Evolutionary conservation across 2,797 vertebrate genomes (phyloP).

Genomic region (Sphenodon punctatus): DNA sequence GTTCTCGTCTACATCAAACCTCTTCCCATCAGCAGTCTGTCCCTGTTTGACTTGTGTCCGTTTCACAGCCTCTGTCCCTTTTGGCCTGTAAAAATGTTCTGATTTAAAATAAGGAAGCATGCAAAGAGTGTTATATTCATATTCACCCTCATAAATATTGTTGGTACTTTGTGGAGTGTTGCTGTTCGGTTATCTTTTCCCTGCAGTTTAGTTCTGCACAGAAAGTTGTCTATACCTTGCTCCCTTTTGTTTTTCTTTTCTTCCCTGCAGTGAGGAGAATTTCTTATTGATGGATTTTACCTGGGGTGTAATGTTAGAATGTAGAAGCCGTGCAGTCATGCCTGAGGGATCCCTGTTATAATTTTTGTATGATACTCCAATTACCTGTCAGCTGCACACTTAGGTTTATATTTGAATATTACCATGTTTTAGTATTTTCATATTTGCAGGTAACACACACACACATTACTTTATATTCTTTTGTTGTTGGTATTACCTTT

Average conservation of each 20-base stretch:
- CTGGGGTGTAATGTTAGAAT: too few relatives aligned
- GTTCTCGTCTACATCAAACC: slow-evolving; percentile 3
- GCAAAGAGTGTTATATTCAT: neutral
- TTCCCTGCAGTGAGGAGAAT: too few relatives aligned
- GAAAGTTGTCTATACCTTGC: too few relatives aligned
- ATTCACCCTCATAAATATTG: neutral
- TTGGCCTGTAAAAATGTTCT: slow-evolving; percentile 43
- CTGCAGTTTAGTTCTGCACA: accelerated
- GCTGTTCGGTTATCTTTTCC: neutral
- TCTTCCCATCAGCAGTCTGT: slow-evolving; percentile 24
- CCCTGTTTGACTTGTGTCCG: slow-evolving; percentile 15
- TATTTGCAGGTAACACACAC: slow-evolving; percentile 25
- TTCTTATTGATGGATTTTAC: too few relatives aligned
- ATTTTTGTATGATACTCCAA: neutral
- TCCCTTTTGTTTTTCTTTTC: too few relatives aligned
- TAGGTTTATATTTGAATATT: neutral
- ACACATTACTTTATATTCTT: neutral
- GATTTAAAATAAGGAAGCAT: slow-evolving; percentile 17
- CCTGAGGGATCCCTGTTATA: too few relatives aligned
- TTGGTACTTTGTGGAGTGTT: neutral
- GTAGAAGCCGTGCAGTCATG: too few relatives aligned
- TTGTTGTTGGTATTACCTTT: slow-evolving; percentile 14
- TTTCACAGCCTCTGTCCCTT: neutral
- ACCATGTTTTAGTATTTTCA: neutral
- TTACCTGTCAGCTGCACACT: neutral